These are phyloP conservation scores for Chascanopsetta lugubris DNA, from an alignment of 2,113 vertebrate genomes.

Conservation along the genomic window DNA sequence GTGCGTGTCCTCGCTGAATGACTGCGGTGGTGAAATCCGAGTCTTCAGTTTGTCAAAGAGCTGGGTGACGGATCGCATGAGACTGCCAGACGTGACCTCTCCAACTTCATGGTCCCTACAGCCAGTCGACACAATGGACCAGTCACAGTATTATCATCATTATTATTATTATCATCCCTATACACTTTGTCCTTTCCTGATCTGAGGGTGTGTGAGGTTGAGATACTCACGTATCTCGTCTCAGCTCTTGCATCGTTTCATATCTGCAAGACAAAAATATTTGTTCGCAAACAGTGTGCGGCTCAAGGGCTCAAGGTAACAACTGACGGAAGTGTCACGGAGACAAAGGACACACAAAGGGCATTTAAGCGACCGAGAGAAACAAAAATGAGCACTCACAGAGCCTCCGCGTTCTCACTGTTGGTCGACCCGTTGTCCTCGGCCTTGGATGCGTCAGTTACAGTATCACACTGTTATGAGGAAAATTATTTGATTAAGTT, in stretches of 20 bases:
- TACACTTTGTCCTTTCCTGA: neutral
- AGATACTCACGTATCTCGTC: accelerated
- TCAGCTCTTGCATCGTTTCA: constrained; percentile 17
- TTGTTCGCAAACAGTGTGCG: neutral
- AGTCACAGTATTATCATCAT: neutral
- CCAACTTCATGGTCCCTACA: constrained; percentile 40
- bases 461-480: neutral
- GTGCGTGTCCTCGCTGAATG: neutral
- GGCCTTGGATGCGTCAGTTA: neutral
- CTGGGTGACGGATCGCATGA: constrained; percentile 32
- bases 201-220: neutral
- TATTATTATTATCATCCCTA: neutral
- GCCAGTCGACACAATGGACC: neutral
- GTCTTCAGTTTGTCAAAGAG: constrained; percentile 38
- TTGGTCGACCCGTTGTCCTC: accelerated
- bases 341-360: too few relatives aligned
- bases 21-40: neutral
- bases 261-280: constrained; percentile 44
- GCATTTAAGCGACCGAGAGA: neutral
- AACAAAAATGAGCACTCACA: constrained; percentile 61
- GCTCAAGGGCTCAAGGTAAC: neutral
- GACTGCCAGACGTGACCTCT: neutral
- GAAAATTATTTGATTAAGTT: neutral
- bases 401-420: neutral
- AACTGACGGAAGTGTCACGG: neutral